Evolutionary conservation across 30 jellyfish, hydroid and myxozoan genomes (phyloP), one percentile per base, ranked within the genome.

Genomic region (Morbakka virulenta): DNA sequence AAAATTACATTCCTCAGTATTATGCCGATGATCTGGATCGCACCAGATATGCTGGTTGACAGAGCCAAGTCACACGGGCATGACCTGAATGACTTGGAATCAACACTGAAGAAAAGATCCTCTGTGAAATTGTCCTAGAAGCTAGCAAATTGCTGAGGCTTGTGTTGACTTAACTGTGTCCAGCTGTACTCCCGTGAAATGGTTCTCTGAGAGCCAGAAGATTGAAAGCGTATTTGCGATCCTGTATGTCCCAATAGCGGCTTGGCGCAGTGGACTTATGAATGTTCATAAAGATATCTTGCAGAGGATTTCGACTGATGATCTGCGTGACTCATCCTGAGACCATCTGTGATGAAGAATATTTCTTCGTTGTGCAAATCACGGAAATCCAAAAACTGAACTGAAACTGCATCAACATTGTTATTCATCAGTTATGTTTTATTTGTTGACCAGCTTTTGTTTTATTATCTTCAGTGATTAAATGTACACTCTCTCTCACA

Each of bases 1-100:
- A 50, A 72, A 75, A 72, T 66, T 72, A 72, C 79, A 50, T 74
- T 74, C 52, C 76, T 74, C 62, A 74, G 85, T 76, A 74, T 74
- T 74, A 74, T 29, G 79, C 53, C 79, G 76, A 74, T 74, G 85
- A 74, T 74, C 76, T 74, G 62, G 85, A 74, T 74, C 52, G 79
- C 2, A 29, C 62, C 87, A 30, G 87, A 52, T 17, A 41, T 41
- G 9, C 57, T 41, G 57, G 17, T 41, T 41, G 57, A 41, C 57
- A 17, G 57, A 41, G 57, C 57, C 57, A 41, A 41, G 17, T 9
- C 57, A 41, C 57, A 41, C 9, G 57, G 57, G 17, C 57, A 41
- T 41, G 57, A 41, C 57, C 57, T 41, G 57, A 17, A 9, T 6
- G 57, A 41, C 57, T 41, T 41, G 9, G 57, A 41, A 6, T 41